A percentile compares a stretch with the other conserved stretches of the same genome.
These are phyloP conservation scores for Drosophila greeni DNA, from an alignment of 2,888 invertebrate species.

Conservation along the genomic window DNA sequence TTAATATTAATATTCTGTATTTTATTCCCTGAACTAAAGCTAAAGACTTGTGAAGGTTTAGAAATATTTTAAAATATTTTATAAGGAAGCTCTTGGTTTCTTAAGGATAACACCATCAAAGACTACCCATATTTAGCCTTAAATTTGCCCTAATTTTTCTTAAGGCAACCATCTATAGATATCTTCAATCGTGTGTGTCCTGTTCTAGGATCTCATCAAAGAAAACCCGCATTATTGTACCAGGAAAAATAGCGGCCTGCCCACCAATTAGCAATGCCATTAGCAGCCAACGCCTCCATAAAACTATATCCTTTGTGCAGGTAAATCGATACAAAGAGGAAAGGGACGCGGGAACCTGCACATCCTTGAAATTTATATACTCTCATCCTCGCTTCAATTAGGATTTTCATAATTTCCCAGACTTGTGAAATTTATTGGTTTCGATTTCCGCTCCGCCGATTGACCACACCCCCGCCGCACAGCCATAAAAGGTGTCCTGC, in stretches of 20 bases:
- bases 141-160: constrained; percentile 2
- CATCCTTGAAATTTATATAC: constrained; percentile 15
- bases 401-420: constrained; percentile 68
- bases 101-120: too few relatives aligned
- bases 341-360: constrained; percentile 5
- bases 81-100: too few relatives aligned
- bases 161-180: constrained; percentile 3
- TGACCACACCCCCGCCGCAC: constrained; percentile 20
- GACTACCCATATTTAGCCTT: not conserved
- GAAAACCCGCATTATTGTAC: constrained; percentile 40
- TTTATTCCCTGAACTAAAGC: too few relatives aligned
- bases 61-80: not conserved
- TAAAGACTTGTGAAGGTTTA: not conserved
- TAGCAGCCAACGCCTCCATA: constrained; percentile 56
- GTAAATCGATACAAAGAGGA: constrained; percentile 31
- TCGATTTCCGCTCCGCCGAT: constrained; percentile 62
- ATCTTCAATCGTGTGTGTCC: constrained; percentile 44
- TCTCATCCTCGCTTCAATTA: constrained; percentile 58
- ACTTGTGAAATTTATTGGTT: constrained; percentile 67
- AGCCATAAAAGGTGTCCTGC: constrained; percentile 42
- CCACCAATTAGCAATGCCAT: constrained; percentile 63
- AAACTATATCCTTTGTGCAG: constrained; percentile 30
- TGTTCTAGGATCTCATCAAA: constrained; percentile 46
- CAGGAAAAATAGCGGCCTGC: constrained; percentile 39
- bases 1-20: too few relatives aligned